Evolutionary conservation across 2,113 vertebrate genomes (phyloP), one percentile per base, ranked within the genome.

Genomic region (Eira barbara): DNA sequence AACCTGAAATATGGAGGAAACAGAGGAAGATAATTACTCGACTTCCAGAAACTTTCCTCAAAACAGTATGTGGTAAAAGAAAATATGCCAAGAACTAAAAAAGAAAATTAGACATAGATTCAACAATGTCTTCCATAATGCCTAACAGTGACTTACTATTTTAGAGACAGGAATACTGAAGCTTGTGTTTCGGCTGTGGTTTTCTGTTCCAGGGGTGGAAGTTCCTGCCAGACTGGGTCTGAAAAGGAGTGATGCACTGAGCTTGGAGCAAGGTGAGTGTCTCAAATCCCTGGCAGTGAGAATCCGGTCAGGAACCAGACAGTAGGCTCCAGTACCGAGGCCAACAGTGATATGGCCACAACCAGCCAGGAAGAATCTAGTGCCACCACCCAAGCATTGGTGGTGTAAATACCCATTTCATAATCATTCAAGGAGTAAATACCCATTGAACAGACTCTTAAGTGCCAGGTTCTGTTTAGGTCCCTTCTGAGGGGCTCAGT

Each of bases 21-120:
- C 65, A 65, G 39, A 49, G 55, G 29, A 79, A 49, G 27, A 94
- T 69, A 88, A 81, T 86, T 49, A 81, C 21, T 85, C 73, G 47
- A 73, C 78, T 55, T 71, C 45, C 13, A 86, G 36, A 93, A 85
- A 65, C 7, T n/a, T 86, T 45, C 39, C 7, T 49, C 57, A 80
- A 86, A 90, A 80, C 21, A 78, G 55, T 67, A 85, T 82, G 52
- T 73, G 27, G 49, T 27, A 76, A 49, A 8, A 79, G n/a, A 23
- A 83, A 79, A 85, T 21, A 27, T 10, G 14, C 27, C 42, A 8
- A 47, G 45, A 73, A 25, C 73, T 94, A 27, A 87, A 65, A 59
- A 91, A 73, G 21, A 81, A 65, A 85, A 71, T 7, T n/a, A 29
- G 11, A 0, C 5, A 61, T 25, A 25, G 55, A 27, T 12, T 4